These are phyloP conservation scores for Metridium senile DNA, from an alignment of 92 coral and sea anemone species.

Conservation along the genomic window DNA sequence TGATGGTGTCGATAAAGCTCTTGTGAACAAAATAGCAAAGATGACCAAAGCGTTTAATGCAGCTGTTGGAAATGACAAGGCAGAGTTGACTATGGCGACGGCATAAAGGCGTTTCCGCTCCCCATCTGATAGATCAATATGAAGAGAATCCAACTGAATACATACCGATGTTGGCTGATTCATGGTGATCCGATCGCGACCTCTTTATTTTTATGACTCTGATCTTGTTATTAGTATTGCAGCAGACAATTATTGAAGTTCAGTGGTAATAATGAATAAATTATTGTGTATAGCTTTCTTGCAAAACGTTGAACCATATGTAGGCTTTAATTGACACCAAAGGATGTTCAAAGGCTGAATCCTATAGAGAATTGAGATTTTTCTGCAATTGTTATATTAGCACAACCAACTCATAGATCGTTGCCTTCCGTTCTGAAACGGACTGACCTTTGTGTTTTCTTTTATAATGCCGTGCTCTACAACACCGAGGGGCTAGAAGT, in stretches of 20 bases:
- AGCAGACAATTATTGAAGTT: no score
- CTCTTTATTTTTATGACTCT: no score
- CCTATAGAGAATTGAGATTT: no score
- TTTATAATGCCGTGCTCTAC: not conserved
- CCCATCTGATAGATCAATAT: not conserved
- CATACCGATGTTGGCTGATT: not conserved
- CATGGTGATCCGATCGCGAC: not conserved
- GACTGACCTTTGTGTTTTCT: not conserved
- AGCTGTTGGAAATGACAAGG: slow-evolving; percentile 17
- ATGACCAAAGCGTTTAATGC: slow-evolving; percentile 23
- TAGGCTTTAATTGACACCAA: no score
- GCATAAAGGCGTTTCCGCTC: not conserved
- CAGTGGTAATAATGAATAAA: no score
- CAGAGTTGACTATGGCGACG: slow-evolving; percentile 2
- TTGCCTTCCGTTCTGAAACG: not conserved
- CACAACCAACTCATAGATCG: not conserved
- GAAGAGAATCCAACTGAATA: not conserved
- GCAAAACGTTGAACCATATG: no score
- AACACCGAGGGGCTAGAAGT: no score
- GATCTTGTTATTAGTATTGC: no score
- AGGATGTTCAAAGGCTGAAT: no score
- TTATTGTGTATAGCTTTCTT: no score
- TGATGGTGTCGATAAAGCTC: slow-evolving; percentile 12
- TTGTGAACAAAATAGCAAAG: slow-evolving; percentile 17
- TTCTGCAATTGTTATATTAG: no score